Conservation (phyloP, 1,140 invertebrate genomes). For the Drosophila sucinea region DNA sequence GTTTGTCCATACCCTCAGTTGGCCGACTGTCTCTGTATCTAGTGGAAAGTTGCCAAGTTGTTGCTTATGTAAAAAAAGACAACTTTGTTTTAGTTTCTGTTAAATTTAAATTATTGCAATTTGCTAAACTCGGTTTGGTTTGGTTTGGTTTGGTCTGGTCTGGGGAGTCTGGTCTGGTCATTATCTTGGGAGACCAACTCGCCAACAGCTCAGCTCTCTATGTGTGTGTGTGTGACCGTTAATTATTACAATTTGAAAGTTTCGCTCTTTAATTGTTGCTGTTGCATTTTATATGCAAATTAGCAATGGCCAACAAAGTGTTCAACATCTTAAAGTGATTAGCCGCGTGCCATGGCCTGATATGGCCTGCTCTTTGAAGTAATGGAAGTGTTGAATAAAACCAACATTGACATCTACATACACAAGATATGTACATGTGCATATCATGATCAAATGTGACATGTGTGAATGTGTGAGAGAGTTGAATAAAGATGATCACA, state of each 20-base stretch:
- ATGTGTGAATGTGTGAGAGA: conserved; percentile 23
- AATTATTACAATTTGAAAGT: conserved; percentile 62
- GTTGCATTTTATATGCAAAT: conserved; percentile 71
- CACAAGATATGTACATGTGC: conserved; percentile 12
- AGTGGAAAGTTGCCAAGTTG: conserved; percentile 48
- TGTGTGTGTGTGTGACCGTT: conserved; percentile 3
- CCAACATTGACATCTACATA: background rate
- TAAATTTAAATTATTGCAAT: conserved; percentile 77
- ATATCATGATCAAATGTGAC: conserved; percentile 41
- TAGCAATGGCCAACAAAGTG: conserved; percentile 44
- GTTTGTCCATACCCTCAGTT: background rate
- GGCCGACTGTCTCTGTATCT: background rate
- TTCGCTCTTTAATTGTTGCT: conserved; percentile 60
- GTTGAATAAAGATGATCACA: conserved; percentile 24
- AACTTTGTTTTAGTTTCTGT: conserved; percentile 35
- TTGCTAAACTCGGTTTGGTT: conserved; percentile 30
- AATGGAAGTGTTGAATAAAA: background rate
- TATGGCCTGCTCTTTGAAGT: conserved; percentile 18
- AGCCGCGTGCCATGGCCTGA: conserved; percentile 29
- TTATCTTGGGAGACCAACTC: conserved; percentile 32
- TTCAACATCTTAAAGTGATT: conserved; percentile 44
- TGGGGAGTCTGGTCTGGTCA: conserved; percentile 31
- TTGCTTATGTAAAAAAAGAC: conserved; percentile 59
- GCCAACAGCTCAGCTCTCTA: conserved; percentile 15
- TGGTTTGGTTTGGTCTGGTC: conserved; percentile 6